Conservation (phyloP, 1,140 invertebrate genomes). For the Nasonia vitripennis region DNA sequence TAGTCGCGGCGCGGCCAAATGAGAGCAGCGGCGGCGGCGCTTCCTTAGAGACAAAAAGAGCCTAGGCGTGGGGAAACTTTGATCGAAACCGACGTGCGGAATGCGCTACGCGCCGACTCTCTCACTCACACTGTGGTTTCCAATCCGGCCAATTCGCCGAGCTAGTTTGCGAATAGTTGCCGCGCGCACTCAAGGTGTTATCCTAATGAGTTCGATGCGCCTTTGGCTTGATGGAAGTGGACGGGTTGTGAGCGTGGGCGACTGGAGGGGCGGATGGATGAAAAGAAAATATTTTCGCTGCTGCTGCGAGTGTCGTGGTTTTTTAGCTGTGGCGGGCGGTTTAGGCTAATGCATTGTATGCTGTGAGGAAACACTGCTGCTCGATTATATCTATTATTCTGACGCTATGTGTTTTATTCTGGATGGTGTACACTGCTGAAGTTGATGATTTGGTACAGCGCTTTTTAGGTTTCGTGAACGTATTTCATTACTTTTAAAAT, state of each 20-base stretch:
- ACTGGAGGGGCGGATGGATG: neutral
- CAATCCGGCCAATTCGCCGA: slow-evolving; percentile 23
- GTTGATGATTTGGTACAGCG: too few relatives aligned
- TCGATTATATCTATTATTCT: too few relatives aligned
- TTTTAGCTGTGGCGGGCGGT: too few relatives aligned
- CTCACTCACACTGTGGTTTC: neutral
- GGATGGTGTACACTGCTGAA: too few relatives aligned
- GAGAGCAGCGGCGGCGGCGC: neutral
- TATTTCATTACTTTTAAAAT: too few relatives aligned
- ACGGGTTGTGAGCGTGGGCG: too few relatives aligned
- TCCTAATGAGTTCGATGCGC: slow-evolving; percentile 39
- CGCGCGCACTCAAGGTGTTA: neutral
- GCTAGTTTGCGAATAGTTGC: slow-evolving; percentile 33
- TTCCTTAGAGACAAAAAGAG: slow-evolving; percentile 39
- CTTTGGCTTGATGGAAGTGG: neutral
- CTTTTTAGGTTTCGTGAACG: too few relatives aligned
- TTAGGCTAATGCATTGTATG: too few relatives aligned
- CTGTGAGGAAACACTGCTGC: too few relatives aligned
- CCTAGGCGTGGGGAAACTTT: neutral
- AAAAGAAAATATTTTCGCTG: neutral
- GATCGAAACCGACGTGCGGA: slow-evolving; percentile 26
- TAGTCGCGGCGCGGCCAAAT: neutral
- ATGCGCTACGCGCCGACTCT: neutral
- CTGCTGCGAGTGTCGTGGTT: too few relatives aligned
- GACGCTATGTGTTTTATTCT: too few relatives aligned